Evolutionary conservation across 2,113 vertebrate species (phyloP).

Genomic region (Grantiella picta): DNA sequence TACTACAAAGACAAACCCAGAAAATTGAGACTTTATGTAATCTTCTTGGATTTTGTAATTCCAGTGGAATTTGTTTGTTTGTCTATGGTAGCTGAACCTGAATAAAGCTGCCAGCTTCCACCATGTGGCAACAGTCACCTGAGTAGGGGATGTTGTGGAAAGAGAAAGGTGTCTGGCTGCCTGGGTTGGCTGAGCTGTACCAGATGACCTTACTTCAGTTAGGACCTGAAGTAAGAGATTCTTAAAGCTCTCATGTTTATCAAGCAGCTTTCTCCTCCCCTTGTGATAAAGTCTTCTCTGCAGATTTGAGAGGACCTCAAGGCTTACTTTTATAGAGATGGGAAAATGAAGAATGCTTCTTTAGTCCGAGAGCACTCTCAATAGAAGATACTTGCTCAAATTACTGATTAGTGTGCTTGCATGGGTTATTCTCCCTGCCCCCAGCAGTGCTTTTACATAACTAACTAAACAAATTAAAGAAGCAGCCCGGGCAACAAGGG

Average conservation of each 20-base stretch:
- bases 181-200: not conserved
- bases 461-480: not conserved
- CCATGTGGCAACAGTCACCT: not conserved
- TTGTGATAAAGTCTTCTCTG: not conserved
- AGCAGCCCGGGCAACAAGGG: not conserved
- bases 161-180: fast-evolving
- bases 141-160: not conserved
- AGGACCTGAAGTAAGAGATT: not conserved
- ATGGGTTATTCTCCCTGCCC: not conserved
- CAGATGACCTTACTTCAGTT: not conserved
- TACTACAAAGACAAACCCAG: not conserved
- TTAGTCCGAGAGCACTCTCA: not conserved
- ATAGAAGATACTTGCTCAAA: not conserved
- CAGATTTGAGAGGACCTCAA: not conserved
- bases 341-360: not conserved
- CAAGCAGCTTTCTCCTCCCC: not conserved
- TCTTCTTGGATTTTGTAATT: not conserved
- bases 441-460: not conserved
- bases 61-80: not conserved
- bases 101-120: not conserved
- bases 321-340: not conserved
- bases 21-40: not conserved
- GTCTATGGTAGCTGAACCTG: not conserved
- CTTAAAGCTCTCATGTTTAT: not conserved
- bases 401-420: not conserved